These are phyloP conservation scores for Acrobasis suavella DNA, from an alignment of 2,888 invertebrate genomes.

Conservation along the genomic window DNA sequence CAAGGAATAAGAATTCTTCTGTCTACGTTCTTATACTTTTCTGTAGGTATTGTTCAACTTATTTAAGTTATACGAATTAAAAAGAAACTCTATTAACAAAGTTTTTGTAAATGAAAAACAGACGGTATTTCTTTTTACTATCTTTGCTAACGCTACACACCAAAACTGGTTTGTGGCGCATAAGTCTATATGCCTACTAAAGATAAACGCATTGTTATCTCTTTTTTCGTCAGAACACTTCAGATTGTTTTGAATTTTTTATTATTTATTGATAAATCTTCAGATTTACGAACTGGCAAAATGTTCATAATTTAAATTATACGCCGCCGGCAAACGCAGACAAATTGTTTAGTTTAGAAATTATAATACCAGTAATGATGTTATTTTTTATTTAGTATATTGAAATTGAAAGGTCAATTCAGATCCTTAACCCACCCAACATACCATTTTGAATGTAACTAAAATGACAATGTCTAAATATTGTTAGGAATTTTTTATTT, in stretches of 20 bases:
- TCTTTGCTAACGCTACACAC: conserved; percentile 52
- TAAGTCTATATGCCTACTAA: conserved; percentile 56
- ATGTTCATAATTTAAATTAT: conserved; percentile 48
- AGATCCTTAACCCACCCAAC: too few relatives aligned
- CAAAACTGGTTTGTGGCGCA: conserved; percentile 59
- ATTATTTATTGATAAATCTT: conserved; percentile 46
- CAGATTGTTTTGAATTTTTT: conserved; percentile 57
- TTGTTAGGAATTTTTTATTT: too few relatives aligned
- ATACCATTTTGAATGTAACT: too few relatives aligned
- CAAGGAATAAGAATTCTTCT: too few relatives aligned
- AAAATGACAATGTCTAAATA: too few relatives aligned
- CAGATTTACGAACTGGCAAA: conserved; percentile 64
- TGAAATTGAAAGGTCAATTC: too few relatives aligned
- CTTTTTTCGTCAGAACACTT: conserved; percentile 65
- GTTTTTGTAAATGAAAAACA: not conserved
- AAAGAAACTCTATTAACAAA: not conserved
- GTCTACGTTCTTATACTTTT: too few relatives aligned
- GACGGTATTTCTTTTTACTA: not conserved
- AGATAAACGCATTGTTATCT: conserved; percentile 60
- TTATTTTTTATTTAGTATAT: conserved; percentile 15
- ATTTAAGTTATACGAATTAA: too few relatives aligned
- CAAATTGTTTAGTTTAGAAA: conserved; percentile 55
- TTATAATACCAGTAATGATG: conserved; percentile 39
- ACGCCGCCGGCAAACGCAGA: conserved; percentile 43
- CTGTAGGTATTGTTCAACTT: too few relatives aligned